Evolutionary conservation across 2,797 vertebrate species (phyloP).

Genomic region (Anabas testudineus): DNA sequence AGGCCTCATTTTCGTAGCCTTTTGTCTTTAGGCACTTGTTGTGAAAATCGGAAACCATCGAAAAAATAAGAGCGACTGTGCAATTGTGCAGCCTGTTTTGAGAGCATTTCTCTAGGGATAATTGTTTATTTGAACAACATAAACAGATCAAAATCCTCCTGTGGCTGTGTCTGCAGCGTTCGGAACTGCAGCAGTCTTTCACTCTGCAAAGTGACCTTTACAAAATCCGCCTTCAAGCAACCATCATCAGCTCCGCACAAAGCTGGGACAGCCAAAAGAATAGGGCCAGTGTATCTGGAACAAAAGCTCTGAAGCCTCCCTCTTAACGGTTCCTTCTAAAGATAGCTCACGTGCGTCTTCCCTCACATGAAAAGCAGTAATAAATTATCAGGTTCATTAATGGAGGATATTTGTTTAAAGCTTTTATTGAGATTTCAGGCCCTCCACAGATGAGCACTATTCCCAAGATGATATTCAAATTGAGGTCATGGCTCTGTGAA

Average conservation of each 20-base stretch:
- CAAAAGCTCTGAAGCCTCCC: constrained; percentile 16
- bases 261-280: constrained; percentile 27
- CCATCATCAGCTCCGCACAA: constrained; percentile 17
- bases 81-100: constrained; percentile 3
- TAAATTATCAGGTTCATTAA: constrained; percentile 7
- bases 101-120: constrained; percentile 11
- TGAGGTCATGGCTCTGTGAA: neutral
- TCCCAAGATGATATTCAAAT: too few relatives aligned
- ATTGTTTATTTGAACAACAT: constrained; percentile 34
- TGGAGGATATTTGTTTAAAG: constrained; percentile 1
- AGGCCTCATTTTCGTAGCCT: neutral
- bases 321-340: constrained; percentile 27
- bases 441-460: neutral
- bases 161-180: constrained; percentile 17
- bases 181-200: constrained; percentile 21
- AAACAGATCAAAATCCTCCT: constrained; percentile 18
- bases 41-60: constrained; percentile 13
- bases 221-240: constrained; percentile 38
- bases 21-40: constrained; percentile 12
- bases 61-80: neutral
- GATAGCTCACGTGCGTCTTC: constrained; percentile 15
- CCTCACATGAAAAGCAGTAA: constrained; percentile 30
- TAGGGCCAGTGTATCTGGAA: constrained; percentile 3
- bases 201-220: constrained; percentile 61
- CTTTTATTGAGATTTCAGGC: neutral